These are phyloP conservation scores for Brenthis daphne DNA, from an alignment of 2,888 invertebrate genomes.

Conservation along the genomic window DNA sequence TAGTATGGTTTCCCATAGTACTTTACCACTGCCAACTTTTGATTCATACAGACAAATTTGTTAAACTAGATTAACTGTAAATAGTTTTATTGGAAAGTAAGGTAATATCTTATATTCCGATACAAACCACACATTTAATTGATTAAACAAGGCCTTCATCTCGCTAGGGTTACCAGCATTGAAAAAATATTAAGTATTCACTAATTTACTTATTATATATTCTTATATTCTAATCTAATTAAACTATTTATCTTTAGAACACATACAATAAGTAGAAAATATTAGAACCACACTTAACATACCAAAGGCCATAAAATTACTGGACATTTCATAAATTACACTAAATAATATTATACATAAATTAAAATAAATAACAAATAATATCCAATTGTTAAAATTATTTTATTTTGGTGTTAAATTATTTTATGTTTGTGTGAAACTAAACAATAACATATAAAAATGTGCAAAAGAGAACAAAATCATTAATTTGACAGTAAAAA, in stretches of 20 bases:
- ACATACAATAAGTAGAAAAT: slow-evolving; percentile 33
- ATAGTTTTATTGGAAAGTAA: slow-evolving; percentile 26
- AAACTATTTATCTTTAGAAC: slow-evolving; percentile 23
- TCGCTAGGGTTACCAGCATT: slow-evolving; percentile 29
- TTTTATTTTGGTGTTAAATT: slow-evolving; percentile 44
- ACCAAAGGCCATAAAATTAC: slow-evolving; percentile 39
- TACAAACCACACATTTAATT: slow-evolving; percentile 12
- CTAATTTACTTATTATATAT: slow-evolving; percentile 20
- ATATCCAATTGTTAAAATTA: slow-evolving; percentile 32
- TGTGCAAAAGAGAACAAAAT: not conserved
- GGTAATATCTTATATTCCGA: slow-evolving; percentile 18
- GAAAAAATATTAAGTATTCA: slow-evolving; percentile 24
- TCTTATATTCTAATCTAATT: slow-evolving; percentile 25
- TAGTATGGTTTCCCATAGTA: too few species aligned
- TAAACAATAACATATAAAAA: slow-evolving; percentile 6
- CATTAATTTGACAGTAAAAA: too few species aligned
- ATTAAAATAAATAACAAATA: slow-evolving; percentile 31
- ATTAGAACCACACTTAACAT: slow-evolving; percentile 25
- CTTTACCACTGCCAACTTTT: not conserved
- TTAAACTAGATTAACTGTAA: not conserved
- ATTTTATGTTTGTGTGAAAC: slow-evolving; percentile 25
- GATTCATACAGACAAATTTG: not conserved
- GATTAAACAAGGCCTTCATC: slow-evolving; percentile 24
- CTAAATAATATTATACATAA: slow-evolving; percentile 18
- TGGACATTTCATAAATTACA: slow-evolving; percentile 39